Evolutionary conservation across 2,797 vertebrate genomes (phyloP).

Genomic region (Numenius phaeopus): DNA sequence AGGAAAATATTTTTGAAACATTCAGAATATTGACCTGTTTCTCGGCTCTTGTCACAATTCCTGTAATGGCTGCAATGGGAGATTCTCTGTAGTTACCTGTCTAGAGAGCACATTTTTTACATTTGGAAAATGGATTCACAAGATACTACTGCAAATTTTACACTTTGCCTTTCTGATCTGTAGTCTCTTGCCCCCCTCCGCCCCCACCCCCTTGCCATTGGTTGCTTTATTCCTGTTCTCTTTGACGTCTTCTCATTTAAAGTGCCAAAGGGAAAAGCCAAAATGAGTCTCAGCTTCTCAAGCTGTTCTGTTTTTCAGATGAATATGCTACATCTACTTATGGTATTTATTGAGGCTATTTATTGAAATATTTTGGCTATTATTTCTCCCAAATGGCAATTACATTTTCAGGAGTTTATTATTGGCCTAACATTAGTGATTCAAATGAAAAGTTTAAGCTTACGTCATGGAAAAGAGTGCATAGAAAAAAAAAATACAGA

Average conservation of each 20-base stretch:
- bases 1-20: neutral
- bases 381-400: neutral
- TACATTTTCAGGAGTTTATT: neutral
- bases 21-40: neutral
- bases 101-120: neutral
- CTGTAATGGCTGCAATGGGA: neutral
- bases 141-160: neutral
- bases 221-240: neutral
- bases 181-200: neutral
- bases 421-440: neutral
- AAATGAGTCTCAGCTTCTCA: neutral
- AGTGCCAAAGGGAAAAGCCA: neutral
- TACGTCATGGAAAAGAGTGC: neutral
- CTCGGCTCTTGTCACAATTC: neutral
- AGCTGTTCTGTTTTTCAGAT: neutral
- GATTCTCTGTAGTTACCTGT: neutral
- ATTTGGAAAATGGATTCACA: neutral
- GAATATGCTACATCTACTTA: neutral
- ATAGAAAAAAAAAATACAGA: neutral
- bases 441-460: neutral
- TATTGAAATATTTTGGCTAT: neutral
- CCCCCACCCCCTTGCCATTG: too few species aligned
- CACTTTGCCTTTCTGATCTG: neutral
- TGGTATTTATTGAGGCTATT: neutral
- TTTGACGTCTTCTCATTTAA: neutral